A percentile compares a stretch with the other conserved stretches of the same genome.
Conservation (phyloP, 1,140 invertebrate species). For the Samia ricini region DNA sequence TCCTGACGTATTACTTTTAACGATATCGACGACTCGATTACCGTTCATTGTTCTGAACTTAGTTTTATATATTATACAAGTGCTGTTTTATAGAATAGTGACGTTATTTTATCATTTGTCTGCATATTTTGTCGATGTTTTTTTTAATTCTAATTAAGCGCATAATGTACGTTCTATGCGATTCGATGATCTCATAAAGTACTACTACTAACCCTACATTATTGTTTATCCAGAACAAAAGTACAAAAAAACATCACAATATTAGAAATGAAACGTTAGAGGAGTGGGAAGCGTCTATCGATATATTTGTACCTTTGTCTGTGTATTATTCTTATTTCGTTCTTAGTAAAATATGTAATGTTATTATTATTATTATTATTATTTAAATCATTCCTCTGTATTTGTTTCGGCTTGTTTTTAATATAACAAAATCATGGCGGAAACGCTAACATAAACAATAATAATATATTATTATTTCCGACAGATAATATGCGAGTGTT, state of each 20-base stretch:
- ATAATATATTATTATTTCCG: constrained; percentile 42
- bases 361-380: too few relatives aligned
- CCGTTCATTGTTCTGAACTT: constrained; percentile 31
- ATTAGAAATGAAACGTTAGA: constrained; percentile 20
- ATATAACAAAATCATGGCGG: constrained; percentile 38
- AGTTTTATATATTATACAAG: constrained; percentile 55
- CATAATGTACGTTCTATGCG: constrained; percentile 52
- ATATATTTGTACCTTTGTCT: constrained; percentile 74
- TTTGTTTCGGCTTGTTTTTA: constrained; percentile 60
- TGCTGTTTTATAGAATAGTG: constrained; percentile 50
- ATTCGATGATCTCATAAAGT: constrained; percentile 73
- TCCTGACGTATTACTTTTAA: constrained; percentile 59
- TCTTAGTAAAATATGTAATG: constrained; percentile 32
- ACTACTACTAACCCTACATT: constrained; percentile 73
- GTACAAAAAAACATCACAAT: constrained; percentile 73
- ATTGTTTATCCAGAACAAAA: constrained; percentile 67
- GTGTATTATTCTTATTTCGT: constrained; percentile 61
- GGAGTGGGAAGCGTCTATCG: constrained; percentile 44
- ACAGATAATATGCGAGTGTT: constrained; percentile 69
- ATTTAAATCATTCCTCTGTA: constrained; percentile 62
- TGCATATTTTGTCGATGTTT: constrained; percentile 72
- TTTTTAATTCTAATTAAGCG: constrained; percentile 57
- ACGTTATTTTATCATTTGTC: constrained; percentile 59
- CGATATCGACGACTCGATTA: constrained; percentile 41
- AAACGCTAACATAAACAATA: background rate